Evolutionary conservation across 2,113 vertebrate species (phyloP).

Genomic region (Malurus melanocephalus): DNA sequence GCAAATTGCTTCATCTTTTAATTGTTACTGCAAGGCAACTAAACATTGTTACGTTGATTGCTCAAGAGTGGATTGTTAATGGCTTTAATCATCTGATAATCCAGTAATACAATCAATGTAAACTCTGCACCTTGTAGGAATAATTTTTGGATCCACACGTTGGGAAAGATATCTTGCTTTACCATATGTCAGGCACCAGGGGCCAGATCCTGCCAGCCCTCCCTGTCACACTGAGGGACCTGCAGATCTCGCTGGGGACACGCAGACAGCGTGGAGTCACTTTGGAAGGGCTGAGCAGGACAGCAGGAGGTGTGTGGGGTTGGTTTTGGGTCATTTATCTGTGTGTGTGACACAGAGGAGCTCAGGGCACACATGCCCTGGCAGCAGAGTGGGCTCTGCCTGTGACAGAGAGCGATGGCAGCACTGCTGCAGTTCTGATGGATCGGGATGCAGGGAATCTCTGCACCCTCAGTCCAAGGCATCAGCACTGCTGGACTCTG

Average conservation of each 20-base stretch:
- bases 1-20: conserved; percentile 76
- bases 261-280: not conserved
- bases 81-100: conserved; percentile 77
- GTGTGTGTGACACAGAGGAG: not conserved
- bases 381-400: not conserved
- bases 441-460: not conserved
- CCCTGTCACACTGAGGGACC: not conserved
- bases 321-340: not conserved
- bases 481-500: not conserved
- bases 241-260: not conserved
- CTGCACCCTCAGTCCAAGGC: not conserved
- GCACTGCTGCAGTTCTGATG: not conserved
- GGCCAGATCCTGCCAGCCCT: not conserved
- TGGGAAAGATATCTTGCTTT: not conserved
- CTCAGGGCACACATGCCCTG: not conserved
- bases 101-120: conserved; percentile 71
- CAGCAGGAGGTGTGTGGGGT: not conserved
- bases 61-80: conserved; percentile 76
- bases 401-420: rapidly evolving
- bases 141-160: conserved; percentile 22
- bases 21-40: conserved; percentile 80
- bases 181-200: not conserved
- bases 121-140: conserved; percentile 63
- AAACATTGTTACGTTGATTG: conserved; percentile 76
- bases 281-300: not conserved